Conservation (phyloP, 2,888 invertebrate genomes). For the Portevinia maculata region DNA sequence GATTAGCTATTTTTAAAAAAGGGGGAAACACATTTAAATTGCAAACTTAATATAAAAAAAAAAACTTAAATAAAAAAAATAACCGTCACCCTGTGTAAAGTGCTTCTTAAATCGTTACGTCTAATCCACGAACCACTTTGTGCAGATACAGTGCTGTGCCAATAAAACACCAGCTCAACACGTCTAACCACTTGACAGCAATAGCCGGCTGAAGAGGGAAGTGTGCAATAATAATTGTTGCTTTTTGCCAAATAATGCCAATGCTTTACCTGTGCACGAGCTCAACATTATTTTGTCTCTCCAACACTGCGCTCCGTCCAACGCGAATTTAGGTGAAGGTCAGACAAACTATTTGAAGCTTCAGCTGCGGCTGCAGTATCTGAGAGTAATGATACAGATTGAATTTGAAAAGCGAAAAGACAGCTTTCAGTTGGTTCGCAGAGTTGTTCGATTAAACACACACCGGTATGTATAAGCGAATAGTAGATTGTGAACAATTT, state of each 20-base stretch:
- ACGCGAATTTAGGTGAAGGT: slow-evolving; percentile 60
- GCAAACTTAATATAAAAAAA: too few relatives aligned
- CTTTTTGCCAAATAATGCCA: not conserved
- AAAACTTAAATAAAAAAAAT: too few relatives aligned
- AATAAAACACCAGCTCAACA: not conserved
- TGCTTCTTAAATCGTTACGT: too few relatives aligned
- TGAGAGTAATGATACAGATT: slow-evolving; percentile 9
- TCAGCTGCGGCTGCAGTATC: slow-evolving; percentile 20
- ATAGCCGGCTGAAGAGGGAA: not conserved
- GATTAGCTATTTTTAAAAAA: too few relatives aligned
- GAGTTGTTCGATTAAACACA: slow-evolving; percentile 36
- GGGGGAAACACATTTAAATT: too few relatives aligned
- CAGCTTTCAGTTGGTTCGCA: slow-evolving; percentile 44
- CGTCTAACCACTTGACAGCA: not conserved
- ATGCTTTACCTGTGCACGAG: not conserved
- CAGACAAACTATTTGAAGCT: slow-evolving; percentile 37
- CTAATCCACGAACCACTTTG: not conserved
- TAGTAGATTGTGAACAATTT: slow-evolving; percentile 45
- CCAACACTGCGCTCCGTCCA: not conserved
- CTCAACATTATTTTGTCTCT: not conserved
- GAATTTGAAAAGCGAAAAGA: slow-evolving; percentile 37
- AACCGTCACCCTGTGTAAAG: too few relatives aligned
- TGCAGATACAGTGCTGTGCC: slow-evolving; percentile 1
- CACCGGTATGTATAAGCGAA: slow-evolving; percentile 63
- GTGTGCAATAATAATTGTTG: slow-evolving; percentile 14